These are phyloP conservation scores for Eublepharis macularius DNA, from an alignment of 2,113 vertebrate genomes.

Conservation along the genomic window DNA sequence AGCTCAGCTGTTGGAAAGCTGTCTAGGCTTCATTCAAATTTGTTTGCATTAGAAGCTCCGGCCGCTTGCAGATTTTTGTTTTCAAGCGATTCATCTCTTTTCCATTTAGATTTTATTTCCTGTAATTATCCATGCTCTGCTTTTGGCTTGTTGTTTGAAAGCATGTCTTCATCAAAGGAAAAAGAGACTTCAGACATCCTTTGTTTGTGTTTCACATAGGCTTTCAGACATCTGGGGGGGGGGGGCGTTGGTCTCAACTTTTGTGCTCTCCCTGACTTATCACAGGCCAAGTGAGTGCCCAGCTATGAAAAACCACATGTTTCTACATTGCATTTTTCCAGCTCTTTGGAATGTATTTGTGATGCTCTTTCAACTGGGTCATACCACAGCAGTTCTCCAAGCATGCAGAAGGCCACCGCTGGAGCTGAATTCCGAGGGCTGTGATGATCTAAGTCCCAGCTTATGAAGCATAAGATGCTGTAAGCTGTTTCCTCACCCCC, in stretches of 20 bases:
- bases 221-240: conserved; percentile 14
- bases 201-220: conserved; percentile 20
- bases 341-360: background rate
- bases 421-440: too few relatives aligned
- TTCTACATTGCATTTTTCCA: background rate
- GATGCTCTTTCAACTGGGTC: background rate
- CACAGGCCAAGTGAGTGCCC: background rate
- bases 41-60: conserved; percentile 36
- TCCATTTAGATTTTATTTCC: conserved; percentile 47
- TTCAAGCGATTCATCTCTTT: background rate
- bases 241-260: background rate
- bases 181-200: conserved; percentile 9
- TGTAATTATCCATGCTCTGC: conserved; percentile 38
- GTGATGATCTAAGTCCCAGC: too few relatives aligned
- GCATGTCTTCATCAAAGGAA: conserved; percentile 43
- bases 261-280: background rate
- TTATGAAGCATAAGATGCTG: too few relatives aligned
- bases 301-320: background rate
- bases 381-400: too few relatives aligned
- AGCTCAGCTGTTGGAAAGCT: conserved; percentile 19
- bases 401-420: too few relatives aligned
- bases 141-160: conserved; percentile 43
- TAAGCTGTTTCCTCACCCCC: too few relatives aligned
- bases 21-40: conserved; percentile 29
- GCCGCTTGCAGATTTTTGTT: conserved; percentile 41